phyloP scores from a whole-genome alignment of 2,797 vertebrate genomes.

The Sebastes taczanowskii region DNA sequence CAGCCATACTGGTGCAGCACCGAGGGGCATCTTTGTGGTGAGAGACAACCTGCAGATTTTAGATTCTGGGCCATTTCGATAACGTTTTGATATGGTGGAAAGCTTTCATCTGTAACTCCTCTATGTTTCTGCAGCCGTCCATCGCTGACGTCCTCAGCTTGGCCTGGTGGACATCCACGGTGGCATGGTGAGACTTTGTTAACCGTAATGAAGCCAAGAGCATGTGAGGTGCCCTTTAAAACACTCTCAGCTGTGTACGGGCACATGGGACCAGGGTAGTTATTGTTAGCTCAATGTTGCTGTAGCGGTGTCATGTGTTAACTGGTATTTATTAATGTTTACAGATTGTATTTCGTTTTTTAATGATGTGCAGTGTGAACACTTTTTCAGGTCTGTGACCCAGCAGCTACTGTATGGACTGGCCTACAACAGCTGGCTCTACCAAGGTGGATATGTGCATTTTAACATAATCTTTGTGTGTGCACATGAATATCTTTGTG shows the following conservation, averaged over 20 bases:
- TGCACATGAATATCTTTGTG: not conserved
- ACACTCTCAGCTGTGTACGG: constrained; percentile 1
- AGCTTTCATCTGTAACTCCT: not conserved
- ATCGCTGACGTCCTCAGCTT: constrained; percentile 93
- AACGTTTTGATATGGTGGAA: not conserved
- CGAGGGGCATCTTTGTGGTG: constrained; percentile 92
- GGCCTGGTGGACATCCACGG: constrained; percentile 96
- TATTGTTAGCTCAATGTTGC: constrained; percentile 26
- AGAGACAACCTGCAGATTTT: constrained; percentile 1
- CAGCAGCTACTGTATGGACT: constrained; percentile 94
- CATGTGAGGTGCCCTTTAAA: constrained; percentile 18
- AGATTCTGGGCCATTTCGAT: not conserved
- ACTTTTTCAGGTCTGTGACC: constrained; percentile 88
- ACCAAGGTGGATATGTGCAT: constrained; percentile 81
- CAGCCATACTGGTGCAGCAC: constrained; percentile 92
- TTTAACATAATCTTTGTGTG: not conserved
- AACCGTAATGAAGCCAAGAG: not conserved
- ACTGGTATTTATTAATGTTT: constrained; percentile 20
- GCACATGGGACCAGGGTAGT: not conserved
- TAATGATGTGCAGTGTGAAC: constrained; percentile 20
- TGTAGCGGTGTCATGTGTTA: not conserved
- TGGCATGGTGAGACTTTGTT: constrained; percentile 89
- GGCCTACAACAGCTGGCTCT: constrained; percentile 92
- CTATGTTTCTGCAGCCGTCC: constrained; percentile 85
- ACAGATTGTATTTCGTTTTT: constrained; percentile 5